Evolutionary conservation across 1,140 invertebrate genomes (phyloP), one percentile per base, ranked within the genome.

Genomic region (Cotesia glomerata): DNA sequence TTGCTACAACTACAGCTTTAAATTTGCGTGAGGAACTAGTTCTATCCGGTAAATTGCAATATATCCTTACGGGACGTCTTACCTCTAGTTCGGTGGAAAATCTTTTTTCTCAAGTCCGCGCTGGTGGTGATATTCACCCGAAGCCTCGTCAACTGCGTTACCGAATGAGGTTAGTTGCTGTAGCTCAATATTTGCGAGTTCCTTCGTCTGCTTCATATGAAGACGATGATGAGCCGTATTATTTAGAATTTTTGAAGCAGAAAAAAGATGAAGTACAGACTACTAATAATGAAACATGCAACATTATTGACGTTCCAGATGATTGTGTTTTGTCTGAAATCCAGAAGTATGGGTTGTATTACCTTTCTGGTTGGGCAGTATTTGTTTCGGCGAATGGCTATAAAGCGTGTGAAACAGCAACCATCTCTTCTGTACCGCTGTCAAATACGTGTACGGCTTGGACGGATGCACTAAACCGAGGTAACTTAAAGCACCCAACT

Each of bases 21-120:
- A 66, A 66, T 1, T 49, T 67, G 5, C n/a, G 45, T 7, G 16
- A 51, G 51, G 36, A 49, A 9, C n/a, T 49, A 5, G 45, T 66
- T 66, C 4, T 14, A n/a, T 5, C 35, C 2, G n/a, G 35, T 2
- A 66, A 45, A 13, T 66, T 66, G 2, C 26, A 66, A 8, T 66
- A 66, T 51, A 35, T 66, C 13, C 39, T 66, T 8, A 66, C 64
- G 9, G 39, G 64, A 11, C 64, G 64, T 8, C 39, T 66, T n/a
- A 66, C 64, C 2, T 66, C 64, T 1, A 66, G 64, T 49, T 36
- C 64, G 0, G 45, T 66, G 7, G 64, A 66, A 49, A 66, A 66
- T 45, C 16, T 66, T 0, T n/a, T n/a, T n/a, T n/a, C n/a, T n/a
- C n/a, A n/a, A n/a, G n/a, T n/a, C n/a, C n/a, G n/a, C n/a, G n/a